phyloP scores from a whole-genome alignment of 2,888 invertebrate species.

The Malacosoma neustria region DNA sequence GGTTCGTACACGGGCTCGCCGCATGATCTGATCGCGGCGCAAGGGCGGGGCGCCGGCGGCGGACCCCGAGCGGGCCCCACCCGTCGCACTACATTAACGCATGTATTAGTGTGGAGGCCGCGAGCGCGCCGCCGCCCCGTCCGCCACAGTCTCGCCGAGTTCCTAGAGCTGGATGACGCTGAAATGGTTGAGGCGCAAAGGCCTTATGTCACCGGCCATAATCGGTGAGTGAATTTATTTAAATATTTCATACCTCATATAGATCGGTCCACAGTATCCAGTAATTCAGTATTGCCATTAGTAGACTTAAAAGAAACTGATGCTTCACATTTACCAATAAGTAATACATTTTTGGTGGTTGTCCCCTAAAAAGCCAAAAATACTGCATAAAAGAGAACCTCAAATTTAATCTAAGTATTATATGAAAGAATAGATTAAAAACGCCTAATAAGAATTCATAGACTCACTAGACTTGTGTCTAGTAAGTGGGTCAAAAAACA shows the following conservation, averaged over 20 bases:
- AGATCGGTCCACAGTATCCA: too few species aligned
- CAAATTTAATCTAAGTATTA: too few species aligned
- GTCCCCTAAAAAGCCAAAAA: too few species aligned
- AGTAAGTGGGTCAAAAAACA: too few species aligned
- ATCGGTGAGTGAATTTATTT: constrained; percentile 77
- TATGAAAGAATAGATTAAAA: too few species aligned
- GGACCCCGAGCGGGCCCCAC: constrained; percentile 84
- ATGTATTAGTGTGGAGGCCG: constrained; percentile 85
- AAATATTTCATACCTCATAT: too few species aligned
- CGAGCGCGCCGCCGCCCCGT: constrained; percentile 63
- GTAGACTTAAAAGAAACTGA: too few species aligned
- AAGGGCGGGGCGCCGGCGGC: constrained; percentile 81
- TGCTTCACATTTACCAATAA: too few species aligned
- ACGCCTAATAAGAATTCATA: too few species aligned
- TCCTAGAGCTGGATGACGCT: constrained; percentile 90
- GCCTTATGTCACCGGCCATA: constrained; percentile 92
- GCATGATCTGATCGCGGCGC: constrained; percentile 89
- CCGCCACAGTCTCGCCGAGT: constrained; percentile 89
- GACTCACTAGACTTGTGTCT: too few species aligned
- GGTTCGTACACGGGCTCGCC: constrained; percentile 96
- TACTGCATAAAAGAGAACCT: too few species aligned
- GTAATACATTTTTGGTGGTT: too few species aligned
- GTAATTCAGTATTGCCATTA: background rate
- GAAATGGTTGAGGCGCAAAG: constrained; percentile 84
- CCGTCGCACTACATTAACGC: constrained; percentile 83